Percentiles rank a stretch among this genome's conserved stretches.
phyloP scores from a whole-genome alignment of 2,113 vertebrate genomes.

The Micronisus gabar region DNA sequence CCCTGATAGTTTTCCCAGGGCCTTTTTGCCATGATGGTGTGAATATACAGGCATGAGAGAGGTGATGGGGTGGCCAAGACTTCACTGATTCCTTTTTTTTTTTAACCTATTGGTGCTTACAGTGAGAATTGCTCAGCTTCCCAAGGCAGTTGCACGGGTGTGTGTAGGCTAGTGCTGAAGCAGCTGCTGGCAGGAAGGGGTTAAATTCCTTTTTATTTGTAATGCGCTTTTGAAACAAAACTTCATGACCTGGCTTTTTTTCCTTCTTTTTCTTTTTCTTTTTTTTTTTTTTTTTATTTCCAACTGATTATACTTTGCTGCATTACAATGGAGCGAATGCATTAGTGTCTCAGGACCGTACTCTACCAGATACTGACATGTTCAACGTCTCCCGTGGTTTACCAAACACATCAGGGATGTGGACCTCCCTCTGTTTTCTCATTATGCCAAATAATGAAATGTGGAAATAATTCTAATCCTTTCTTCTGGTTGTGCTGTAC shows the following conservation, averaged over 20 bases:
- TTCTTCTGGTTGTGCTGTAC: constrained; percentile 76
- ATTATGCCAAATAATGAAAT: constrained; percentile 84
- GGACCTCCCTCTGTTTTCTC: constrained; percentile 85
- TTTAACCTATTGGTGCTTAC: neutral
- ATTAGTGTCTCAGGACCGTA: constrained; percentile 66
- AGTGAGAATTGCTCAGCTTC: neutral
- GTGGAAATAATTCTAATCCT: constrained; percentile 85
- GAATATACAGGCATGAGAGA: neutral
- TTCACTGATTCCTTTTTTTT: neutral
- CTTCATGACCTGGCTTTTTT: constrained; percentile 66
- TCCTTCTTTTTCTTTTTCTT: neutral
- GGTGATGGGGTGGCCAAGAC: neutral
- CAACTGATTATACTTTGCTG: constrained; percentile 68
- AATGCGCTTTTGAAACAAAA: constrained; percentile 58
- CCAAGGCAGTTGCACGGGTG: neutral
- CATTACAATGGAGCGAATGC: constrained; percentile 65
- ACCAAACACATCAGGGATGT: constrained; percentile 69
- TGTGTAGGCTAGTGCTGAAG: neutral
- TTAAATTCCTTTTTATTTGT: constrained; percentile 64
- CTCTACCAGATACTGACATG: constrained; percentile 74
- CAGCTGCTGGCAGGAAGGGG: constrained; percentile 6
- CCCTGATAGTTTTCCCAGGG: rapidly evolving
- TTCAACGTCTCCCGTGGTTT: constrained; percentile 76
- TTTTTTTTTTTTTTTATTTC: neutral
- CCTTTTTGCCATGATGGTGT: neutral